Evolutionary conservation across 2,888 invertebrate species (phyloP).

Genomic region (Meloe dianella): DNA sequence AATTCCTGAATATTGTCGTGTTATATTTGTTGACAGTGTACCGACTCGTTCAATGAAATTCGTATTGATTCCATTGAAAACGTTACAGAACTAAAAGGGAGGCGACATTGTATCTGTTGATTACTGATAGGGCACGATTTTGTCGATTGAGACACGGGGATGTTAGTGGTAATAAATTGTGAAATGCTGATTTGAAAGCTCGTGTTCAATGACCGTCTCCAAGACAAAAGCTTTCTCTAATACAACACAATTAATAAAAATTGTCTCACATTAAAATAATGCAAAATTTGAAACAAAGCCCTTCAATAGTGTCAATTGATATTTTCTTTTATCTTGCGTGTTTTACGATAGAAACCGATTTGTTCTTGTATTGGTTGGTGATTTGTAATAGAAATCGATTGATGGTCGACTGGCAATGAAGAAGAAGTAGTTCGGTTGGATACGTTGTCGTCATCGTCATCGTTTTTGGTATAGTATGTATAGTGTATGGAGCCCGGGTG

Average conservation of each 20-base stretch:
- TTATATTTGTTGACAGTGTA: slow-evolving; percentile 25
- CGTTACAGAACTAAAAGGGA: slow-evolving; percentile 16
- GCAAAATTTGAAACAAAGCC: not conserved
- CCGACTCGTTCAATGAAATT: slow-evolving; percentile 35
- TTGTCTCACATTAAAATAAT: not conserved
- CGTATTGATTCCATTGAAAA: slow-evolving; percentile 37
- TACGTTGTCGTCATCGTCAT: slow-evolving; percentile 11
- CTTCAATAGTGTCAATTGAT: not conserved
- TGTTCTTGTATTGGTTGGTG: not conserved
- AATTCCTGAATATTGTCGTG: slow-evolving; percentile 4
- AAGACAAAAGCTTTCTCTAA: not conserved
- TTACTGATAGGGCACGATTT: slow-evolving; percentile 51
- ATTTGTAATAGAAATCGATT: slow-evolving; percentile 1
- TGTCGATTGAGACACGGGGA: slow-evolving; percentile 28
- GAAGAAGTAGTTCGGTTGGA: slow-evolving; percentile 13
- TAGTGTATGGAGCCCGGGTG: slow-evolving; percentile 25
- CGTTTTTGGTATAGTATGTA: not conserved
- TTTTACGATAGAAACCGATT: not conserved
- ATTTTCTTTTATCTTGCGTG: not conserved
- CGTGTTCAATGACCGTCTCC: slow-evolving; percentile 32
- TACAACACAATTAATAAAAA: not conserved
- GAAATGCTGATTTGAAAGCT: slow-evolving; percentile 51
- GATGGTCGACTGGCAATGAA: slow-evolving; percentile 9
- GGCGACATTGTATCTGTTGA: slow-evolving; percentile 38
- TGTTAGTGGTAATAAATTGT: slow-evolving; percentile 30